Evolutionary conservation across 92 coral and sea anemone species (phyloP), one percentile per base, ranked within the genome.

Genomic region (Porites lobata): DNA sequence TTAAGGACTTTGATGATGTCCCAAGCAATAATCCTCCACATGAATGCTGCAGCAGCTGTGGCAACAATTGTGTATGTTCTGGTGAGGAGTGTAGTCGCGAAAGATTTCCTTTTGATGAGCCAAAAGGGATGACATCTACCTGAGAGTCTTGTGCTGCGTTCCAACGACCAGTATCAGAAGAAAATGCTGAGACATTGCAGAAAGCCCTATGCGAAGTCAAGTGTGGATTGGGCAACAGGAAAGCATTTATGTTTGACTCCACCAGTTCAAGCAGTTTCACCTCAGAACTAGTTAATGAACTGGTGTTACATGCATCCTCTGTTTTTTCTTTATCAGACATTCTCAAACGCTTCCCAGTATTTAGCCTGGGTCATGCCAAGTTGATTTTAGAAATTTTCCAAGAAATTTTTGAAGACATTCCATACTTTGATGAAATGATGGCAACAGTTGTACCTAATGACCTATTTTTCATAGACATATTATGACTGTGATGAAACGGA

Each of bases 391-490:
- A 86, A 61, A 70, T 74, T 15, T 65, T 86, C 9, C 73, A 86
- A 51, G 90, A 78, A 57, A 78, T 78, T 14, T 86, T 86, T 78
- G 90, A 86, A 51, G 90, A 86, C 24, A 70, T 86, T 68, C 65
- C 22, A 53, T 69, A 51, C 61, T 76, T 86, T 22, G 90, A 78
- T 52, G 90, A 86, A 29, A 61, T 86, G 69, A 57, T 77, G 65
- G 81, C 50, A 77, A 50, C 29, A 6, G 22, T 77, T 56, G 53
- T 11, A 6, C 65, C 66, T 76, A n/a, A 38, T 17, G 80, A 76
- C 1, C 65, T 4, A 9, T 4, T 50, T 76, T 38, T 38, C 47
- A 38, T 38, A 6, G 17, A 21, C 15, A 51, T 19, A 14, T 12
- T 17, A 18, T 19, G n/a, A 19, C 50, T 3, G 12, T 17, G 17